Evolutionary conservation across 2,113 vertebrate genomes (phyloP).

Genomic region (Xiphophorus maculatus): DNA sequence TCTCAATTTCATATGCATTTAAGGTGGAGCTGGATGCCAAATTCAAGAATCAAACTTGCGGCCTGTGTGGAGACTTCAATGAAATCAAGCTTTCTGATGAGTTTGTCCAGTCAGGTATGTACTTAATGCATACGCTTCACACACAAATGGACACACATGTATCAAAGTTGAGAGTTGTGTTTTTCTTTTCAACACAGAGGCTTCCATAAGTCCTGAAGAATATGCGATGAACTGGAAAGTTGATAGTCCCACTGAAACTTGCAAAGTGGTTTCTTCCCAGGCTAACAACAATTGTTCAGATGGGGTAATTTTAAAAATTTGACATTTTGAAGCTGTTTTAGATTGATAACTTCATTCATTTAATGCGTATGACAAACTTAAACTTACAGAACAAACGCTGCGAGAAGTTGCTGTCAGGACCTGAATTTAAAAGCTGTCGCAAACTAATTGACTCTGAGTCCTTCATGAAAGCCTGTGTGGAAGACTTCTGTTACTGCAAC

Average conservation of each 20-base stretch:
- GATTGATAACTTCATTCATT: too few species aligned
- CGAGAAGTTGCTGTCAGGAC: conserved; percentile 67
- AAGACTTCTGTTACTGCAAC: conserved; percentile 83
- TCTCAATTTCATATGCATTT: background rate
- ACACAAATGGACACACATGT: background rate
- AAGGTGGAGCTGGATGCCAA: conserved; percentile 78
- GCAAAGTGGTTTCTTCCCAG: conserved; percentile 64
- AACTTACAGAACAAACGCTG: conserved; percentile 70
- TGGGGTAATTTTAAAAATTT: conserved; percentile 42
- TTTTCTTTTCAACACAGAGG: conserved; percentile 21
- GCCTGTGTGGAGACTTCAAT: conserved; percentile 81
- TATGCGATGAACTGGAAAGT: conserved; percentile 82
- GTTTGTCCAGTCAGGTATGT: conserved; percentile 61
- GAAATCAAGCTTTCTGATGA: conserved; percentile 59
- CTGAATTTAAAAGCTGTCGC: conserved; percentile 81
- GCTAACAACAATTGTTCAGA: conserved; percentile 9
- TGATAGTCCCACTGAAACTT: conserved; percentile 80
- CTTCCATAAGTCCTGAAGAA: conserved; percentile 56
- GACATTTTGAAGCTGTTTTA: background rate
- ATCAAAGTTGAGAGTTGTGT: background rate
- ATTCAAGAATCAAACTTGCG: conserved; percentile 76
- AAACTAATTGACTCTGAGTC: conserved; percentile 72
- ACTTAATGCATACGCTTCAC: background rate
- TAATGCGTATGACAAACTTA: background rate
- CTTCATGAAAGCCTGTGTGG: conserved; percentile 84